Base-by-base conservation (phyloP, 2,888 invertebrate species). In the Trichacis sp. region DNA sequence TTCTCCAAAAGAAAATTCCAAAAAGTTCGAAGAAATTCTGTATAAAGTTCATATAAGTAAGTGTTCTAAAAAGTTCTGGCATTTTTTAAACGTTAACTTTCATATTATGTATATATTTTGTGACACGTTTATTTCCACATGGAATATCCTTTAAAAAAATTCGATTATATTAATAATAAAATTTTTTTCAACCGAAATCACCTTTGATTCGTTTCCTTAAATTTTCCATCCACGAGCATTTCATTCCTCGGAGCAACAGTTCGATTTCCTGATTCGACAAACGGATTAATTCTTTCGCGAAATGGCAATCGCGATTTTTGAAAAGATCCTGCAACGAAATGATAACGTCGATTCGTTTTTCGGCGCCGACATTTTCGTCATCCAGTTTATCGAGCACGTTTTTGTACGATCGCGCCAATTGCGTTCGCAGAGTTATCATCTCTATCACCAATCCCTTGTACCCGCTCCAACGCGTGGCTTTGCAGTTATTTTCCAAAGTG, bases 361-460 rank as follows among this genome's bases (percentile, higher is more conserved):
- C 89, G 15, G 88, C 86, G 0, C 87, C 86, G 62, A 89, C 79
- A 68, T 89, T 87, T 51, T 88, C 86, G 29, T 88, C 85, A 48
- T 86, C 86, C 71, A 95, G 87, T 53, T 89, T 88, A 73, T 89
- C 88, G 79, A 93, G 95, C 12, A 95, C 85, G 71, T 90, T 89
- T 58, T 90, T 90, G 45, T 94, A 87, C 76, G 92, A 91, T 50
- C 90, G 89, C 12, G 93, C 94, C 73, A 91, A 89, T 77, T 95
- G 93, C 15, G 92, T 92, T 80, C 92, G 92, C 50, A 93, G 80
- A 0, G 95, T 92, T 72, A 95, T 93, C 92, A 96, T 91, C 69
- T 91, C 89, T 14, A 95, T 88, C 30, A 89, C 79, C 62, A 86
- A 87, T 15, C 91, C 91, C 76, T 92, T 92, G 73, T 90, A 90